phyloP scores from a whole-genome alignment of 2,888 invertebrate species.

The Diploptera punctata region DNA sequence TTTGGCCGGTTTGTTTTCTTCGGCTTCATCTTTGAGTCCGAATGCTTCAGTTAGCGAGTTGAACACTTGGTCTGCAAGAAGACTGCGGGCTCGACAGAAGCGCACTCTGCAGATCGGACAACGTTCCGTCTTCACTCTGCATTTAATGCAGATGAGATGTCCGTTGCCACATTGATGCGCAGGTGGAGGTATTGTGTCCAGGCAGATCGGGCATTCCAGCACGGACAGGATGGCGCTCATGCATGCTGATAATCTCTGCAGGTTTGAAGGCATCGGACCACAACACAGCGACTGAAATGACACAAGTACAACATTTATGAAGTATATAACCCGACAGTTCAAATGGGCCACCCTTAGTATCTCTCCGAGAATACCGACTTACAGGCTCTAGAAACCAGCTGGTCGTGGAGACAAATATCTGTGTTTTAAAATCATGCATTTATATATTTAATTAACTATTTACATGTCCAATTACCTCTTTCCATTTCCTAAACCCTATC shows the following conservation, averaged over 20 bases:
- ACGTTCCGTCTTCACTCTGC: conserved; percentile 43
- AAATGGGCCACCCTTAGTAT: no score
- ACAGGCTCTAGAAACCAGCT: no score
- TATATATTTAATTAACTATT: no score
- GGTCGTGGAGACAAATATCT: no score
- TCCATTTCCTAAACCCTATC: no score
- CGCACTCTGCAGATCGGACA: conserved; percentile 47
- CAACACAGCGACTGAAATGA: conserved; percentile 57
- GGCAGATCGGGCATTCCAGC: conserved; percentile 48
- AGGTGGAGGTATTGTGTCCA: conserved; percentile 46
- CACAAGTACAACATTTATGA: no score
- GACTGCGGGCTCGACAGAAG: conserved; percentile 59
- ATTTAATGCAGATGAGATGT: conserved; percentile 44
- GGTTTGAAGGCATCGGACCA: conserved; percentile 62
- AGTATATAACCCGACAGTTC: no score
- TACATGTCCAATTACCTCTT: no score
- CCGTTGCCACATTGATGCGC: conserved; percentile 47
- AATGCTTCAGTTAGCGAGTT: conserved; percentile 60
- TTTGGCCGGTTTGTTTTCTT: conserved; percentile 51
- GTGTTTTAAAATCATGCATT: no score
- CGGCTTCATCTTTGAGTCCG: conserved; percentile 55
- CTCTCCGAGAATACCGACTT: no score
- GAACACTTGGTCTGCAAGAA: conserved; percentile 62
- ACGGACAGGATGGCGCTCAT: conserved; percentile 59
- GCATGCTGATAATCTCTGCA: conserved; percentile 60